Conservation (phyloP, 2,113 vertebrate species). For the Pycnonotus jocosus region DNA sequence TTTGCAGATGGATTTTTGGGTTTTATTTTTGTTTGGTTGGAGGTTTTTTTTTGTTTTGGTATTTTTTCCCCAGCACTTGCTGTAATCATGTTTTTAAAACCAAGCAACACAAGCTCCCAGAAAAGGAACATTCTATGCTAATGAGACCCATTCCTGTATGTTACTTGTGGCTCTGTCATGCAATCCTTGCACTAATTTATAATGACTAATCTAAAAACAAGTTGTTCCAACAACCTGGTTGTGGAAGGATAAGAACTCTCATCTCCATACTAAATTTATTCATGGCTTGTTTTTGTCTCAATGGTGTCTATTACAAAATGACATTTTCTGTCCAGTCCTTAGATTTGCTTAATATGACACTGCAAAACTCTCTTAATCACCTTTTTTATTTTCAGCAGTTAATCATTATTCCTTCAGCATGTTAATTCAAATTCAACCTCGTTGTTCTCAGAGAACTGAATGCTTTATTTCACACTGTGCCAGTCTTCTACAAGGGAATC, state of each 20-base stretch:
- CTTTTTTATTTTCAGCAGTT: neutral
- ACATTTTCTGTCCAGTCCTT: neutral
- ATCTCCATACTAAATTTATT: neutral
- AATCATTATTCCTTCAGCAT: neutral
- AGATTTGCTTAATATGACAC: neutral
- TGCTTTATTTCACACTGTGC: accelerated
- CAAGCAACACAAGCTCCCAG: neutral
- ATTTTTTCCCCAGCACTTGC: neutral
- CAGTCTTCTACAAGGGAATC: neutral
- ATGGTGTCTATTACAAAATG: neutral
- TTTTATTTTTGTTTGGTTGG: neutral
- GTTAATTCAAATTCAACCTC: neutral
- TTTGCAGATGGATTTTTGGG: neutral
- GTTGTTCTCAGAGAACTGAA: neutral
- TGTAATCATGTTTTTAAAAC: neutral
- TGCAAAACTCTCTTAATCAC: neutral
- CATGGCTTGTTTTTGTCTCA: neutral
- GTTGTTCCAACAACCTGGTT: neutral
- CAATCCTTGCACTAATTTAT: neutral
- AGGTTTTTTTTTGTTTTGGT: neutral
- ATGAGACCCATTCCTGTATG: neutral
- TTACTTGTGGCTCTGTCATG: neutral
- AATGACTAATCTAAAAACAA: neutral
- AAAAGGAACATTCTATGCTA: neutral
- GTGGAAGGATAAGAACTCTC: neutral